These are phyloP conservation scores for Drosophila rhopaloa DNA, from an alignment of 1,140 invertebrate species.

Conservation along the genomic window DNA sequence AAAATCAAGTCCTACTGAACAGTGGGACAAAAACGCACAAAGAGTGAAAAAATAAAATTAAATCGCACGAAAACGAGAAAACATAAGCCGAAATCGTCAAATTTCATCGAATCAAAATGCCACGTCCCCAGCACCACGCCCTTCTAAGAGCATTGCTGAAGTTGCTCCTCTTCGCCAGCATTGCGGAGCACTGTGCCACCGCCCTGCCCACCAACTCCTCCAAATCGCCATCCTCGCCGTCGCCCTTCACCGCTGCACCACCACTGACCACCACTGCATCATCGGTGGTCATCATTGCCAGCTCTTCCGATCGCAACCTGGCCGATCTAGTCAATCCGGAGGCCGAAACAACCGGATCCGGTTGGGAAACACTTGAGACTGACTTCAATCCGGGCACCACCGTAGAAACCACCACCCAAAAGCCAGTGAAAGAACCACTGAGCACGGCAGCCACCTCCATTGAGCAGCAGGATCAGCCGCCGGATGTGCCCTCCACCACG, in stretches of 20 bases:
- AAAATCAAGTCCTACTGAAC: conserved; percentile 40
- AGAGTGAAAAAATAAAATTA: conserved; percentile 8
- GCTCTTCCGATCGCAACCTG: conserved; percentile 33
- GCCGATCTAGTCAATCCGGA: conserved; percentile 66
- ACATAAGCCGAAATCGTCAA: conserved; percentile 6
- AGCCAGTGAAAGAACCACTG: conserved; percentile 25
- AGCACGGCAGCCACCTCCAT: conserved; percentile 73
- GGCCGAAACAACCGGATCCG: conserved; percentile 48
- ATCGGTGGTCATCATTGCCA: conserved; percentile 11
- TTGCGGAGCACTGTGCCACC: conserved; percentile 55
- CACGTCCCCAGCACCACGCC: conserved; percentile 65
- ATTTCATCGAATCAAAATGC: conserved; percentile 45
- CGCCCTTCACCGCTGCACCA: conserved; percentile 33
- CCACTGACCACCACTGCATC: conserved; percentile 1
- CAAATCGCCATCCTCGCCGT: conserved; percentile 36
- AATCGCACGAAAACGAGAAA: conserved; percentile 19
- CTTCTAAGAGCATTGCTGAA: conserved; percentile 54
- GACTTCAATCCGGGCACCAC: conserved; percentile 54
- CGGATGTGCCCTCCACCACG: conserved; percentile 73
- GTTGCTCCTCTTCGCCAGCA: conserved; percentile 61
- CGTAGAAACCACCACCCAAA: conserved; percentile 36
- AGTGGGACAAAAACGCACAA: conserved; percentile 67
- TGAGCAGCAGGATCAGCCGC: conserved; percentile 80
- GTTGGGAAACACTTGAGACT: conserved; percentile 77
- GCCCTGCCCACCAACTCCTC: conserved; percentile 58